Conservation (phyloP, 1,140 invertebrate species). For the Babylonia areolata region DNA sequence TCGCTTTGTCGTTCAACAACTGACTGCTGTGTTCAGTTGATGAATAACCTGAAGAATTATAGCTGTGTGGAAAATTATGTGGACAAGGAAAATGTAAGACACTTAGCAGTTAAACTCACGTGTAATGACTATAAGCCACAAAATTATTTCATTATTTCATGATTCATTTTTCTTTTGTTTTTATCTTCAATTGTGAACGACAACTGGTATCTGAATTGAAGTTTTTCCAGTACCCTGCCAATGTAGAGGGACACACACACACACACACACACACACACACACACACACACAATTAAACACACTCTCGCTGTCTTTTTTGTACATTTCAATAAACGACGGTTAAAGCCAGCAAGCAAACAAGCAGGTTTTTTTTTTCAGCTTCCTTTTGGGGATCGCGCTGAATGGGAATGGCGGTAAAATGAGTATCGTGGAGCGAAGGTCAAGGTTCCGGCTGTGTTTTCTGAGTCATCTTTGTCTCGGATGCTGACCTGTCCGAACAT, state of each 20-base stretch:
- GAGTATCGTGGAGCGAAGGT: constrained; percentile 54
- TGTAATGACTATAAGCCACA: too few species aligned
- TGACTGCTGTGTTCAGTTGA: too few species aligned
- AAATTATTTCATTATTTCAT: too few species aligned
- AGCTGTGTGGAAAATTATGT: too few species aligned
- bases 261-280: not conserved
- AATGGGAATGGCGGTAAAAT: constrained; percentile 41
- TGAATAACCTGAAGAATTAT: too few species aligned
- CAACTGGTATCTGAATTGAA: too few species aligned
- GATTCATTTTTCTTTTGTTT: too few species aligned
- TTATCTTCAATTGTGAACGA: too few species aligned
- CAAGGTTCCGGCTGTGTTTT: constrained; percentile 51
- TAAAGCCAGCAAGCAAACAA: not conserved
- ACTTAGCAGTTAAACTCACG: too few species aligned
- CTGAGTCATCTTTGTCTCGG: constrained; percentile 66
- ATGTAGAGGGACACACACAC: not conserved
- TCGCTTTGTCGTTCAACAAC: too few species aligned
- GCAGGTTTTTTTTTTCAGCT: not conserved
- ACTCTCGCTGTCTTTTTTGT: not conserved
- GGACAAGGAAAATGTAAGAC: too few species aligned
- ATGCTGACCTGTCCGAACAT: constrained; percentile 73
- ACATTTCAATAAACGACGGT: not conserved
- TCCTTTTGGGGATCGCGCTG: not conserved
- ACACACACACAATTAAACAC: not conserved
- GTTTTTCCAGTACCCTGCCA: too few species aligned